phyloP scores from a whole-genome alignment of 2,113 vertebrate species.

The Phocoena sinus region DNA sequence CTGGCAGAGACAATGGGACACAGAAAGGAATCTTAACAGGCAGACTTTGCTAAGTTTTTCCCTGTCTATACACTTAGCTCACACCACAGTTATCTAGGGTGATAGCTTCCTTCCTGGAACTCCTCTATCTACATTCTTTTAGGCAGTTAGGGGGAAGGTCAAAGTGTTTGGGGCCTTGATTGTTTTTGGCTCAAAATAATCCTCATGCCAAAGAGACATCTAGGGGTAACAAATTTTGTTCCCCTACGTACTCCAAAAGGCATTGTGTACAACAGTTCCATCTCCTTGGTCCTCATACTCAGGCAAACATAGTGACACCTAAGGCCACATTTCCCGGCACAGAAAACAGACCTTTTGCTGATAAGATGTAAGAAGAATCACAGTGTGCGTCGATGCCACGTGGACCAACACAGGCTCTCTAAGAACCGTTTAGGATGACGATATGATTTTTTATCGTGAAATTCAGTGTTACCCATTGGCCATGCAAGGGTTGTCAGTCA shows the following conservation, averaged over 20 bases:
- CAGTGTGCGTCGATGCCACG: background rate
- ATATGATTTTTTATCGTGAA: background rate
- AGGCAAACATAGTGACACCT: background rate
- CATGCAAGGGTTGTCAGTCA: background rate
- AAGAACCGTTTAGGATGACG: too few species aligned
- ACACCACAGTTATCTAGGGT: background rate
- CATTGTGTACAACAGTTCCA: background rate
- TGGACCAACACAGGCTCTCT: background rate
- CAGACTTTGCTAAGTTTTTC: background rate
- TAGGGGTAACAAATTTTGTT: background rate
- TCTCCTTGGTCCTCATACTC: background rate
- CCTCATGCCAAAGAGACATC: background rate
- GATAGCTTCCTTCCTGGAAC: background rate
- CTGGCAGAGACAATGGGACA: background rate
- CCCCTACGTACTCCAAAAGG: background rate
- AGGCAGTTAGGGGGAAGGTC: background rate
- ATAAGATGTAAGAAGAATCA: accelerated
- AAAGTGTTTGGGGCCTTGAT: background rate
- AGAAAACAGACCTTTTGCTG: background rate
- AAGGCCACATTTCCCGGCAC: background rate
- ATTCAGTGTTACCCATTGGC: background rate
- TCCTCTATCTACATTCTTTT: background rate
- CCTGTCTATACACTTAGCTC: background rate
- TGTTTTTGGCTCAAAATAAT: background rate
- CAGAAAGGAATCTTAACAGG: background rate